phyloP scores from a whole-genome alignment of 1,140 invertebrate species.

The Luehdorfia chinensis region DNA sequence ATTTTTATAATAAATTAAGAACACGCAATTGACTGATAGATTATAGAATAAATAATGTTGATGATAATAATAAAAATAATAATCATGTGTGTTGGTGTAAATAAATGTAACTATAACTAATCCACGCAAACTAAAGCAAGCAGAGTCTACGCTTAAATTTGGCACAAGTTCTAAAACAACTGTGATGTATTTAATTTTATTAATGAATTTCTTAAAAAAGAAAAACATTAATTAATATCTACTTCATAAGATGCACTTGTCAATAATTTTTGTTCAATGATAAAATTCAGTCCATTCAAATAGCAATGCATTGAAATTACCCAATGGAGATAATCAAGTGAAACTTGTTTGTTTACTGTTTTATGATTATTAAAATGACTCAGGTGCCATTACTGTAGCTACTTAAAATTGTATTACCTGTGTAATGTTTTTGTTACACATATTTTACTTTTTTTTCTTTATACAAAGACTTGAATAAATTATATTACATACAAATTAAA shows the following conservation, averaged over 20 bases:
- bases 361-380: constrained; percentile 12
- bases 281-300: not conserved
- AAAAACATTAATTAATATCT: not conserved
- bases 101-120: constrained; percentile 20
- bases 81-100: constrained; percentile 25
- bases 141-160: constrained; percentile 31
- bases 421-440: constrained; percentile 35
- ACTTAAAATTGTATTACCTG: constrained; percentile 29
- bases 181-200: constrained; percentile 48
- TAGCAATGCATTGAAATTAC: not conserved
- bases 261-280: not conserved
- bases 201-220: constrained; percentile 7
- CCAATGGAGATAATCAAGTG: constrained; percentile 9
- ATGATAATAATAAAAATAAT: constrained; percentile 19
- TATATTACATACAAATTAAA: too few species aligned
- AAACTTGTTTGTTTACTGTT: not conserved
- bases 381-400: constrained; percentile 36
- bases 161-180: constrained; percentile 49
- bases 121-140: constrained; percentile 12
- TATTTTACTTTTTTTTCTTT: constrained; percentile 29
- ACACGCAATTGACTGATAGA: constrained; percentile 40
- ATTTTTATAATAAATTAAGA: constrained; percentile 23
- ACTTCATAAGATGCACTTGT: constrained; percentile 4
- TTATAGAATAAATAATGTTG: too few species aligned
- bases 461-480: constrained; percentile 35